A percentile compares a stretch with the other conserved stretches of the same genome.
These are phyloP conservation scores for Chaenodraco wilsoni DNA, from an alignment of 2,797 vertebrate species.

Conservation along the genomic window DNA sequence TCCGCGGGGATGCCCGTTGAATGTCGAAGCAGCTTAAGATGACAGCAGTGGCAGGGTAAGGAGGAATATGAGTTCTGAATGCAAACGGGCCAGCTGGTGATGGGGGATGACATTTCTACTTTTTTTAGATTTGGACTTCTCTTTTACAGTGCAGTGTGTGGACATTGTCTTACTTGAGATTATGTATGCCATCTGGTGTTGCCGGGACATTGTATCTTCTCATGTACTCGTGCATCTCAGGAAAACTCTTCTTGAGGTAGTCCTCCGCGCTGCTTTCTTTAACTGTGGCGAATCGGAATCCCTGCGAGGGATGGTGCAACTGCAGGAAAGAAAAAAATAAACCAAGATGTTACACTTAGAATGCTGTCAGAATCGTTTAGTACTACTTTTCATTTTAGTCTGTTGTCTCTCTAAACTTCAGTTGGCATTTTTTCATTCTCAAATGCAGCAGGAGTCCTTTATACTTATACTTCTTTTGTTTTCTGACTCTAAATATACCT, in stretches of 20 bases:
- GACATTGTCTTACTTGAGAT: constrained; percentile 90
- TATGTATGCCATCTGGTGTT: constrained; percentile 91
- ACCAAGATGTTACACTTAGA: constrained; percentile 20
- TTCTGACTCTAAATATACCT: constrained; percentile 2
- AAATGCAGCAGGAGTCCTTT: not conserved
- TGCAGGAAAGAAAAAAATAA: constrained; percentile 68
- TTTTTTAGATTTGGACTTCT: too few relatives aligned
- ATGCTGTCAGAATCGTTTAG: constrained; percentile 13
- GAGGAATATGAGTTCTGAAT: constrained; percentile 64
- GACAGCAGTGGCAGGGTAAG: constrained; percentile 69
- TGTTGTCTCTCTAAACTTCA: not conserved
- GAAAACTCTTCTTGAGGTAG: constrained; percentile 97
- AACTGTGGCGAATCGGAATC: constrained; percentile 97
- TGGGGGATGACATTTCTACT: constrained; percentile 44
- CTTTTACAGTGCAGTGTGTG: not conserved
- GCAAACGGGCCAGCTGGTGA: constrained; percentile 50
- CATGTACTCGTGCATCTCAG: constrained; percentile 99
- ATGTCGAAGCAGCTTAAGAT: constrained; percentile 73
- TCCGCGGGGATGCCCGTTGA: constrained; percentile 66
- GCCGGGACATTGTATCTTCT: constrained; percentile 95
- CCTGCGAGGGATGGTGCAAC: constrained; percentile 98
- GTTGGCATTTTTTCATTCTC: not conserved
- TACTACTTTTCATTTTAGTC: constrained; percentile 1
- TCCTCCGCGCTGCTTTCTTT: constrained; percentile 97
- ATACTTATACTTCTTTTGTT: not conserved